phyloP scores from a whole-genome alignment of 2,888 invertebrate species.

The Linnaemya vulpina region DNA sequence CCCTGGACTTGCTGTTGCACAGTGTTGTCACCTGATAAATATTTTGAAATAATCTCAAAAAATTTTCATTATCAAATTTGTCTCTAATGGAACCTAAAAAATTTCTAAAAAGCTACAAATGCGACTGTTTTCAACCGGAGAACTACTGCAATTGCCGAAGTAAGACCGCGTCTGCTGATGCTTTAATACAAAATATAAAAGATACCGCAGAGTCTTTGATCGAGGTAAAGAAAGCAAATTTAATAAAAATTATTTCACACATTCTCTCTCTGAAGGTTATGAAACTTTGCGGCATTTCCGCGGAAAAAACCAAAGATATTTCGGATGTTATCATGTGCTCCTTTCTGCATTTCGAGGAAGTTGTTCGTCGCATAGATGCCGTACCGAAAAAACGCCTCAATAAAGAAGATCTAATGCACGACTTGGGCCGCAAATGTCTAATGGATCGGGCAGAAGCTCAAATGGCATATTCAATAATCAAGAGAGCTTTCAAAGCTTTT shows the following conservation, averaged over 20 bases:
- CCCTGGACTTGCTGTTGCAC: too few relatives aligned
- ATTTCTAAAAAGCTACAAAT: slow-evolving; percentile 68
- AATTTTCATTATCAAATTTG: background rate
- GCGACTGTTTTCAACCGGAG: slow-evolving; percentile 68
- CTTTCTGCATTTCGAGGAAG: slow-evolving; percentile 79
- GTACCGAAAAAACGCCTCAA: slow-evolving; percentile 75
- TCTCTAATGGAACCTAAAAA: slow-evolving; percentile 46
- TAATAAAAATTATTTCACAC: too few relatives aligned
- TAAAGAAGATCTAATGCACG: slow-evolving; percentile 80
- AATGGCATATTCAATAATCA: slow-evolving; percentile 79
- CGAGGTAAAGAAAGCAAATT: slow-evolving; percentile 28
- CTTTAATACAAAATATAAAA: slow-evolving; percentile 58
- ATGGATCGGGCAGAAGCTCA: slow-evolving; percentile 79
- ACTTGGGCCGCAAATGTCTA: slow-evolving; percentile 77
- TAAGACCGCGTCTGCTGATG: slow-evolving; percentile 39
- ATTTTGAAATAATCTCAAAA: background rate
- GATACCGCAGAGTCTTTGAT: slow-evolving; percentile 57
- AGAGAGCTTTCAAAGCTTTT: slow-evolving; percentile 79
- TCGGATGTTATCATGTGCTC: slow-evolving; percentile 77
- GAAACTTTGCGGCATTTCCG: slow-evolving; percentile 77
- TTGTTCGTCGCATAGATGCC: slow-evolving; percentile 74
- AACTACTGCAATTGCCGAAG: slow-evolving; percentile 70
- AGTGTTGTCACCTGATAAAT: too few relatives aligned
- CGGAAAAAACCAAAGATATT: slow-evolving; percentile 75
- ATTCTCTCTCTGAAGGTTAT: slow-evolving; percentile 49